phyloP scores from a whole-genome alignment of 2,797 vertebrate genomes.

The Hemitrygon akajei region DNA sequence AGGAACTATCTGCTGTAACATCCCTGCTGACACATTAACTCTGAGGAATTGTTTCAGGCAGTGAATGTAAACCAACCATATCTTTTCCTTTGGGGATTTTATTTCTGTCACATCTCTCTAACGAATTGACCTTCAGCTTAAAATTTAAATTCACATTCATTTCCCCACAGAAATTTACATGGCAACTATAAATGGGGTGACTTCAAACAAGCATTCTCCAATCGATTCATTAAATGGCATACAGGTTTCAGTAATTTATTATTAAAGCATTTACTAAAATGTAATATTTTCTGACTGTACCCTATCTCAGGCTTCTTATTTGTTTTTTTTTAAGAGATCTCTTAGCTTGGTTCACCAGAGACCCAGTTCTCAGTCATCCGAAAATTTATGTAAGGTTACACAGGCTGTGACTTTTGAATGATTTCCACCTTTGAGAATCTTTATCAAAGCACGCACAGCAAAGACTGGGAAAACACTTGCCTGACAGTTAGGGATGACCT shows the following conservation, averaged over 20 bases:
- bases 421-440: constrained; percentile 35
- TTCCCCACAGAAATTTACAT: not conserved
- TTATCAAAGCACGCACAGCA: constrained; percentile 27
- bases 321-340: not conserved
- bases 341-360: not conserved
- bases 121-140: not conserved
- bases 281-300: not conserved
- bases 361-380: not conserved
- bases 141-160: not conserved
- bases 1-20: not conserved
- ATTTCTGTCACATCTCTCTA: not conserved
- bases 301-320: not conserved
- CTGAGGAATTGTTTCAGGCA: not conserved
- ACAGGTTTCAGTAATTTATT: not conserved
- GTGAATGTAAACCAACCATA: not conserved
- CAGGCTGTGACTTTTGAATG: constrained; percentile 26
- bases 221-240: not conserved
- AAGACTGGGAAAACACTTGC: constrained; percentile 33
- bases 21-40: not conserved
- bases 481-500: constrained; percentile 22
- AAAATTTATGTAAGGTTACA: constrained; percentile 20
- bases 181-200: not conserved
- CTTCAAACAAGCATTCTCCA: not conserved
- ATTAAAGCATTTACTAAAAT: constrained; percentile 9
- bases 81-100: not conserved